A percentile compares a stretch with the other conserved stretches of the same genome.
These are phyloP conservation scores for Ceratitis capitata DNA, from an alignment of 1,140 invertebrate genomes.

Conservation along the genomic window DNA sequence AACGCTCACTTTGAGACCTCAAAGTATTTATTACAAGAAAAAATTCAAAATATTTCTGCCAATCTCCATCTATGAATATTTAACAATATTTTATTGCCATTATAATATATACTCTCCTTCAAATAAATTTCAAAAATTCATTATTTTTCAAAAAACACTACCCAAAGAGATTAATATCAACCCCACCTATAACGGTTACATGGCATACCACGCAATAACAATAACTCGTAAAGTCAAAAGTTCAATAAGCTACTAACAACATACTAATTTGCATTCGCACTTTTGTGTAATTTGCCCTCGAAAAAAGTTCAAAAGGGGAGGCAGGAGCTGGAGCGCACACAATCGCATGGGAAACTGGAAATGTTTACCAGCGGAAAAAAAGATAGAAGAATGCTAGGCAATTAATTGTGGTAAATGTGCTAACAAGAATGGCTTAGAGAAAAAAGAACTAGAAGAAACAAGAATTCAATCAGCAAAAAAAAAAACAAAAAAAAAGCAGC, in stretches of 20 bases:
- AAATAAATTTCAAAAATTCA: too few relatives aligned
- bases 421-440: not conserved
- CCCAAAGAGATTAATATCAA: not conserved
- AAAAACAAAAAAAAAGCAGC: not conserved
- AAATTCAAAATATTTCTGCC: too few relatives aligned
- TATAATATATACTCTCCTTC: too few relatives aligned
- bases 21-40: too few relatives aligned
- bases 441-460: not conserved
- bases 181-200: too few relatives aligned
- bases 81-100: too few relatives aligned
- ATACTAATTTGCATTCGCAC: constrained; percentile 28
- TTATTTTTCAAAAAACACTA: too few relatives aligned
- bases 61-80: too few relatives aligned
- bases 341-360: not conserved
- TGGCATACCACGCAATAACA: too few relatives aligned
- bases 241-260: constrained; percentile 1
- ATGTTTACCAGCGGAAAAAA: not conserved
- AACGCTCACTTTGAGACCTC: too few relatives aligned
- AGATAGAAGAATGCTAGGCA: not conserved
- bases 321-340: not conserved
- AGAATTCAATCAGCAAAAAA: not conserved
- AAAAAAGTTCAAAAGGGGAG: not conserved
- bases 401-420: constrained; percentile 1
- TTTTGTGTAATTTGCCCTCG: not conserved
- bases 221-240: not conserved